Evolutionary conservation across 1,140 invertebrate species (phyloP), one percentile per base, ranked within the genome.

Genomic region (Achroia grisella): DNA sequence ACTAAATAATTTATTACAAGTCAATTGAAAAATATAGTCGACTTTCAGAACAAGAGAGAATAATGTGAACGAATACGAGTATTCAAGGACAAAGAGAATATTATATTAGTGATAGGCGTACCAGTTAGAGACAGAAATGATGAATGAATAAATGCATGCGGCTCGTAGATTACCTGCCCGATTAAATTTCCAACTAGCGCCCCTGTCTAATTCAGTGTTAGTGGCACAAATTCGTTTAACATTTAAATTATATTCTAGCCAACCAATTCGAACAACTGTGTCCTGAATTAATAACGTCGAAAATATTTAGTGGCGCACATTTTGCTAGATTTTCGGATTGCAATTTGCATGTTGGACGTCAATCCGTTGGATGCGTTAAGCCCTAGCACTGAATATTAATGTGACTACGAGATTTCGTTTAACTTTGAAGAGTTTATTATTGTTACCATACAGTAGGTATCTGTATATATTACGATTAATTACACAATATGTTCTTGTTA

Each of bases 271-370:
- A 72, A 76, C 71, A 74, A 79, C 67, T 73, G 69, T 70, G 71
- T 58, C 53, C 65, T 63, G 77, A 76, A 84, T 81, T 79, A 76
- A 76, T 80, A 75, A 81, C 75, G 69, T 55, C 48, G 56, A 74
- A 73, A 80, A 74, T 80, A 75, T 82, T 80, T 80, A 79, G 71
- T 72, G 57, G 62, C 70, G 71, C 56, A 71, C 62, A 76, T 81
- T 72, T 81, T 73, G 66, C 70, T 73, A 78, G 71, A 81, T 81
- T 84, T 81, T 79, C 75, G 78, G 65, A 76, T 78, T 76, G 77
- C 77, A 79, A 80, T 81, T 80, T 84, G 76, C 80, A 84, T 84
- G 76, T 82, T 84, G 77, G 80, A 75, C 72, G 80, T 75, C 80
- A 79, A 84, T 82, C 71, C 61, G 60, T 44, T 59, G 68, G 71